A percentile compares a stretch with the other conserved stretches of the same genome.
These are phyloP conservation scores for Xiphias gladius DNA, from an alignment of 2,113 vertebrate species.

Conservation along the genomic window DNA sequence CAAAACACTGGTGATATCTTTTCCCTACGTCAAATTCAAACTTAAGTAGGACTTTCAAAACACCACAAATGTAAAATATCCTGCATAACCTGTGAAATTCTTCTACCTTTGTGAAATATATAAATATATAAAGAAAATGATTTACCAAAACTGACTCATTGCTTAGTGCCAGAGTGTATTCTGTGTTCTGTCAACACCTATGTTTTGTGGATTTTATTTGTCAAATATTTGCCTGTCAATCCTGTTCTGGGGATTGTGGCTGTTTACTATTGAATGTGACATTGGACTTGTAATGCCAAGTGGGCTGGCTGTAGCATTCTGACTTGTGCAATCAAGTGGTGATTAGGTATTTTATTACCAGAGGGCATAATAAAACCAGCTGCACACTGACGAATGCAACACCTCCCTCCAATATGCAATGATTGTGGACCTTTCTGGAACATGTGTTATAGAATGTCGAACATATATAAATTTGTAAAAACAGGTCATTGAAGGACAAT, in stretches of 20 bases:
- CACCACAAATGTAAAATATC: background rate
- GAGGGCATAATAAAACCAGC: constrained; percentile 57
- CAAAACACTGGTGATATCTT: background rate
- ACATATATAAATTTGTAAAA: constrained; percentile 26
- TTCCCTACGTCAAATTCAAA: constrained; percentile 16
- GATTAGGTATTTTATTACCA: constrained; percentile 69
- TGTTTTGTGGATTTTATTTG: constrained; percentile 45
- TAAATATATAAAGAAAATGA: constrained; percentile 1
- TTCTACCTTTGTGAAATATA: constrained; percentile 20
- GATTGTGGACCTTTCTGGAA: constrained; percentile 41
- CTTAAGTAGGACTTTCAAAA: background rate
- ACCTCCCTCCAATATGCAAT: constrained; percentile 32
- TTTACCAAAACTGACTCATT: background rate
- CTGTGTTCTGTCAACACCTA: constrained; percentile 32
- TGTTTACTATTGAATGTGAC: constrained; percentile 66
- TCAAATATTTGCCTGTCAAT: constrained; percentile 59
- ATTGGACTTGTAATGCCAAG: constrained; percentile 61
- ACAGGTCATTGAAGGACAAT: constrained; percentile 28
- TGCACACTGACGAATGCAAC: constrained; percentile 36
- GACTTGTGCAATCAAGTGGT: constrained; percentile 66
- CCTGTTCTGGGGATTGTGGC: constrained; percentile 32
- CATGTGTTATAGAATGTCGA: constrained; percentile 32
- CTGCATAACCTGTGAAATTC: background rate
- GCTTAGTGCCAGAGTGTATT: background rate
- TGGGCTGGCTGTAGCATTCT: constrained; percentile 31